These are phyloP conservation scores for Anthopleura xanthogrammica DNA, from an alignment of 92 coral and sea anemone genomes.

Conservation along the genomic window DNA sequence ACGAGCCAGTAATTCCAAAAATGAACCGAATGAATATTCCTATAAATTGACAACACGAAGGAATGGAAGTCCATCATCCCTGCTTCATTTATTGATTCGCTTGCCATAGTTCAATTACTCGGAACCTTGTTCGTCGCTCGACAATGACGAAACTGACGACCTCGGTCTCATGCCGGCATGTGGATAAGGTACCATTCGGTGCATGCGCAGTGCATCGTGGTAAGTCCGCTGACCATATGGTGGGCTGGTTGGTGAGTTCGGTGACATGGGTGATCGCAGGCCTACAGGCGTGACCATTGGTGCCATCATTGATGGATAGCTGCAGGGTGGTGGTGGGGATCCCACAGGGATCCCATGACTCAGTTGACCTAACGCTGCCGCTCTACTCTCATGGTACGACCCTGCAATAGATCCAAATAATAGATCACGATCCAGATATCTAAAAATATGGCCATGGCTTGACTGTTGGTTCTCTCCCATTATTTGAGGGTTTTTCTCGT, in stretches of 20 bases:
- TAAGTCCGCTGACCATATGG: conserved; percentile 95
- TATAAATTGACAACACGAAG: too few species aligned
- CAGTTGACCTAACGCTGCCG: conserved; percentile 35
- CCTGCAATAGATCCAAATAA: background rate
- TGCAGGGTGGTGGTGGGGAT: conserved; percentile 64
- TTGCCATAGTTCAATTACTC: conserved; percentile 1
- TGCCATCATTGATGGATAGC: conserved; percentile 82
- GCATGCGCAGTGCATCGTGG: conserved; percentile 88
- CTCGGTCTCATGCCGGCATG: conserved; percentile 44
- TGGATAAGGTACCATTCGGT: conserved; percentile 93
- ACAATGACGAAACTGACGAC: conserved; percentile 67
- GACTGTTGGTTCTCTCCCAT: too few species aligned
- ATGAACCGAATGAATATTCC: too few species aligned
- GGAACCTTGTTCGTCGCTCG: conserved; percentile 68
- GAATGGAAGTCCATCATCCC: too few species aligned
- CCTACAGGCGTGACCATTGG: conserved; percentile 71
- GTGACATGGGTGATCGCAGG: conserved; percentile 68
- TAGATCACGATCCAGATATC: background rate
- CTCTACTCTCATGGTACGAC: conserved; percentile 38
- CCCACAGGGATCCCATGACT: conserved; percentile 45
- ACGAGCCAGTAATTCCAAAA: too few species aligned
- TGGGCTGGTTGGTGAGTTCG: conserved; percentile 94
- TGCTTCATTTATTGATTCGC: too few species aligned
- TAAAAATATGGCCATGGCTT: too few species aligned
- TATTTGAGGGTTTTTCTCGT: too few species aligned